phyloP scores from a whole-genome alignment of 2,797 vertebrate genomes.

The Sylvia borin region DNA sequence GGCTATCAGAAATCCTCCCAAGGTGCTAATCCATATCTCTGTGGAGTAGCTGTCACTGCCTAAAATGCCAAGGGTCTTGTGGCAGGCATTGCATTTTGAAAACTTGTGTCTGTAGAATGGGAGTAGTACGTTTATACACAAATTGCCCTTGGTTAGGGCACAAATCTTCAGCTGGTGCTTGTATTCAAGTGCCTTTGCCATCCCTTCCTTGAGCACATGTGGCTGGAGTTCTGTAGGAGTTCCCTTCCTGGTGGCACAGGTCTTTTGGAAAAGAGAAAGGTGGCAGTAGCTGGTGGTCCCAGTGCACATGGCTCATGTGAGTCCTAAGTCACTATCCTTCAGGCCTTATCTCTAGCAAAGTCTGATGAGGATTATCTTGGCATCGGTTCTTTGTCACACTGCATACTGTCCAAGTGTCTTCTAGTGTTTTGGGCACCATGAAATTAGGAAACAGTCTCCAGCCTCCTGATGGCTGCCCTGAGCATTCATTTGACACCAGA shows the following conservation, averaged over 20 bases:
- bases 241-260: not conserved
- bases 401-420: not conserved
- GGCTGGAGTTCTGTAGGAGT: accelerated
- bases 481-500: not conserved
- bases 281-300: too few species aligned
- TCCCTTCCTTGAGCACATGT: accelerated
- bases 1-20: not conserved
- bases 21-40: not conserved
- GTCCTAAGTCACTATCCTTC: too few species aligned
- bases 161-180: not conserved
- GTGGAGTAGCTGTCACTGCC: not conserved
- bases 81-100: not conserved
- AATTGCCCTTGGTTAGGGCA: not conserved
- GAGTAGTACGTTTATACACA: not conserved
- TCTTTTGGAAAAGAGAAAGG: not conserved
- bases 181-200: not conserved
- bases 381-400: not conserved
- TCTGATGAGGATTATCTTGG: not conserved
- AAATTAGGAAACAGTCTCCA: not conserved
- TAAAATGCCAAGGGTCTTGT: not conserved
- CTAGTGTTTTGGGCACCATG: not conserved
- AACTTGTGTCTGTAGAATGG: not conserved
- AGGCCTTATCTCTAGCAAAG: not conserved
- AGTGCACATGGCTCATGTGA: accelerated
- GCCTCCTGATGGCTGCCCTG: not conserved